Base-by-base conservation (phyloP, 2,113 vertebrate species). In the Grallaria varia region DNA sequence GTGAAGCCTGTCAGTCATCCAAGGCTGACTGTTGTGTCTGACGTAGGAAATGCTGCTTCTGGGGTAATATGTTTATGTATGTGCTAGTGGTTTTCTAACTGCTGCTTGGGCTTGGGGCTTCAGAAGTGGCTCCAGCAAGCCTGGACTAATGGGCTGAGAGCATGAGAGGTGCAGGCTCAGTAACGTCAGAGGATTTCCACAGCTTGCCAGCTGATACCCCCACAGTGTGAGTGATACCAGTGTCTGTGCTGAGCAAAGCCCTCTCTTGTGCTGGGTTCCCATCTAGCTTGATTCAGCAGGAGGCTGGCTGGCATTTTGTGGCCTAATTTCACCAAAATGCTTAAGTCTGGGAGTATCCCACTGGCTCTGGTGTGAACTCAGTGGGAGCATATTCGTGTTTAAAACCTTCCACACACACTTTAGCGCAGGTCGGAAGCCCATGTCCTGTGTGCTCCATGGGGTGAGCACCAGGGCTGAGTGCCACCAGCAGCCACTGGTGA, bases 161-260 rank as follows among this genome's bases (percentile, higher is more conserved):
- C 20, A 56, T 0, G 20, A 69, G 84, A 91, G 91, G 87, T 85
- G 55, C 67, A 67, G 87, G 79, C 12, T 59, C 69, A 93, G 59
- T 62, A 63, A 55, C 0, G 2, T 4, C 78, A 67, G 84, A 92
- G 76, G 69, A 87, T 90, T 95, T 84, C 81, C 23, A 9, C 76
- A 81, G 55, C 35, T 84, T 31, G 62, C 71, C 91, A 72, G 91
- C 73, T 87, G 76, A 40, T 95, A 94, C 37, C 73, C 55, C 64
- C 91, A 67, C 89, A 75, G 5, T 37, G 76, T 71, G 69, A 89
- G 64, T 28, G 88, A 75, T 84, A 95, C 47, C 77, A 44, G 14
- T 10, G 45, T 55, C 74, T 39, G 85, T 75, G 86, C 93, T 95
- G 91, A 92, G 78, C 89, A 94, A 94, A 95, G 91, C 87, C 84